phyloP scores from a whole-genome alignment of 2,113 vertebrate genomes.

The Dascyllus trimaculatus region DNA sequence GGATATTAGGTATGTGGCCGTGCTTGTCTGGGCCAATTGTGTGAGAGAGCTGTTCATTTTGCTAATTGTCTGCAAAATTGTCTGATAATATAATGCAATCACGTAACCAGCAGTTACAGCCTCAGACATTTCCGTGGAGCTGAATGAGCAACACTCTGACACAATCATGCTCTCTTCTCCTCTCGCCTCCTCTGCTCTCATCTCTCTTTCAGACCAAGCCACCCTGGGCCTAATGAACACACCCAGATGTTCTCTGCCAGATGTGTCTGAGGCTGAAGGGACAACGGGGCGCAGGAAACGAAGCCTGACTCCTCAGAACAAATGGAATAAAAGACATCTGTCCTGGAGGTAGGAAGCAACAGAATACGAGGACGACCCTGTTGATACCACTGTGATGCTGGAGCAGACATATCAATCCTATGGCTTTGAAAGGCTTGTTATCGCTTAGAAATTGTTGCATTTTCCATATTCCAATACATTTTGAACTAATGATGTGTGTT shows the following conservation, averaged over 20 bases:
- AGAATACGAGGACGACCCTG: not conserved
- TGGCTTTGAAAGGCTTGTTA: not conserved
- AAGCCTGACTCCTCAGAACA: conserved; percentile 79
- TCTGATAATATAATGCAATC: not conserved
- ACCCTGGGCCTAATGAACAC: conserved; percentile 95
- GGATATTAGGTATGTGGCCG: conserved; percentile 88
- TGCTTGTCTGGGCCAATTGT: conserved; percentile 9
- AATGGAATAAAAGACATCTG: conserved; percentile 95
- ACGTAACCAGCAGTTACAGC: not conserved
- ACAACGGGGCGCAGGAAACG: conserved; percentile 82
- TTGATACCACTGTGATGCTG: not conserved
- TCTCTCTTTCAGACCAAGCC: conserved; percentile 88
- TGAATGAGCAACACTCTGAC: conserved; percentile 12
- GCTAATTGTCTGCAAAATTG: not conserved
- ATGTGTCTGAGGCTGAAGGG: conserved; percentile 76
- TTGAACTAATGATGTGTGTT: no score
- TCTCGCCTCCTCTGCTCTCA: not conserved
- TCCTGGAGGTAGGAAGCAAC: conserved; percentile 91
- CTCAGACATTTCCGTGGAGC: not conserved
- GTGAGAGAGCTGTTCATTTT: not conserved
- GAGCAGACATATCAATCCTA: not conserved
- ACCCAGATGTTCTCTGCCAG: conserved; percentile 95
- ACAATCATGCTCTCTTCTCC: conserved; percentile 4
- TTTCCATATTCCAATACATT: no score
- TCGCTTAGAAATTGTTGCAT: no score